Percentiles rank a stretch among this genome's conserved stretches.
phyloP scores from a whole-genome alignment of 2,797 vertebrate genomes.

The Sebastes taczanowskii region DNA sequence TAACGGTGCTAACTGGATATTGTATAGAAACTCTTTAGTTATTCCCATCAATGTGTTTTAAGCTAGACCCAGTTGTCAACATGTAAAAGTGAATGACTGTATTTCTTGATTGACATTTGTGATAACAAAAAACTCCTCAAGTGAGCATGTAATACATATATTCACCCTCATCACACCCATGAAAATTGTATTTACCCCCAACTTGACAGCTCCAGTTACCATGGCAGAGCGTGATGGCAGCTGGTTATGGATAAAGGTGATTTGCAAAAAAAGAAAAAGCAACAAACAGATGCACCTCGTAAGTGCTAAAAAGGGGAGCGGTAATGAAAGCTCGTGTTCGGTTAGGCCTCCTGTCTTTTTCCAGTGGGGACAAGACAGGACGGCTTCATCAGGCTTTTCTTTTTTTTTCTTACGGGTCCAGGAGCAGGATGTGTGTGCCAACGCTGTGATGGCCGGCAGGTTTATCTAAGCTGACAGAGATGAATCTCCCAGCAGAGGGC shows the following conservation, averaged over 20 bases:
- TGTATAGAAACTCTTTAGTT: background rate
- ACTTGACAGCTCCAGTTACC: constrained; percentile 30
- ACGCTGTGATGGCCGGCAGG: constrained; percentile 85
- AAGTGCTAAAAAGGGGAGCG: constrained; percentile 57
- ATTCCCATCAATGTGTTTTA: background rate
- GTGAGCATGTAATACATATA: background rate
- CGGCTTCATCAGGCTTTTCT: constrained; percentile 70
- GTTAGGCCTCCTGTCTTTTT: constrained; percentile 68
- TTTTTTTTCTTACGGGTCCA: constrained; percentile 49
- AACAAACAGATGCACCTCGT: constrained; percentile 63
- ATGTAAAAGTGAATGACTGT: background rate
- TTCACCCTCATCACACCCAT: constrained; percentile 19
- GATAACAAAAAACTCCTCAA: constrained; percentile 1
- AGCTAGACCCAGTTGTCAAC: background rate
- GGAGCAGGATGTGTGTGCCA: constrained; percentile 81
- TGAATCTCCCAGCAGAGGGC: constrained; percentile 90
- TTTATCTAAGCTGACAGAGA: constrained; percentile 92
- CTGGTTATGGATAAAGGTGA: constrained; percentile 60
- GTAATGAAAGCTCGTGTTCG: constrained; percentile 74
- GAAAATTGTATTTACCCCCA: constrained; percentile 30
- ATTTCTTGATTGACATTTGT: background rate
- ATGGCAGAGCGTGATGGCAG: constrained; percentile 38
- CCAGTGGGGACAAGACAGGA: constrained; percentile 49
- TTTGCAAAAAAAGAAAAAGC: constrained; percentile 32
- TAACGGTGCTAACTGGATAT: too few species aligned